Evolutionary conservation across 2,797 vertebrate species (phyloP).

Genomic region (Lacerta agilis): DNA sequence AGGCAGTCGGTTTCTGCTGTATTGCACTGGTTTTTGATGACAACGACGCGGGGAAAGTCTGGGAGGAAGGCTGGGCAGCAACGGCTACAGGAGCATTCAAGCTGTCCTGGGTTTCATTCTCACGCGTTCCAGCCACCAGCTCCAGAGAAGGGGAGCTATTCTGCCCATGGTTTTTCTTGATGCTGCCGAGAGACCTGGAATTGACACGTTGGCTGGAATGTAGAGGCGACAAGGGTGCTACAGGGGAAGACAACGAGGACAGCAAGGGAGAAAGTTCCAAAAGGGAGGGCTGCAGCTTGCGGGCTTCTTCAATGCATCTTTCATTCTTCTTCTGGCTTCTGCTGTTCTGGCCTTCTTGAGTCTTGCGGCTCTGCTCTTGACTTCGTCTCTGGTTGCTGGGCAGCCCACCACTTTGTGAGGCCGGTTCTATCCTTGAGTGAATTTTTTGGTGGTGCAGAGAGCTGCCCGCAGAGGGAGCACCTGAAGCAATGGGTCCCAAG

Average conservation of each 20-base stretch:
- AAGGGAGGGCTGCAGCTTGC: conserved; percentile 35
- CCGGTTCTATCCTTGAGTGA: conserved; percentile 66
- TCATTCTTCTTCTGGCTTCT: conserved; percentile 69
- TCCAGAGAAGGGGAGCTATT: conserved; percentile 70
- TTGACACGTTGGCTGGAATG: conserved; percentile 83
- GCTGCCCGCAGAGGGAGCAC: conserved; percentile 60
- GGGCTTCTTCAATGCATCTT: conserved; percentile 65
- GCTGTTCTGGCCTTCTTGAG: conserved; percentile 54
- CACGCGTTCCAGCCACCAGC: conserved; percentile 55
- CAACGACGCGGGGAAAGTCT: conserved; percentile 85
- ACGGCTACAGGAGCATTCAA: conserved; percentile 68
- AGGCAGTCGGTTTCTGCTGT: conserved; percentile 94
- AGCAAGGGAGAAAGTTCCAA: conserved; percentile 76
- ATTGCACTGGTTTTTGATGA: conserved; percentile 84
- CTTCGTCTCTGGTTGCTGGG: conserved; percentile 55
- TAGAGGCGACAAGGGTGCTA: conserved; percentile 81
- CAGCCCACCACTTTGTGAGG: conserved; percentile 61
- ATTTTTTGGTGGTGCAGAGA: conserved; percentile 74
- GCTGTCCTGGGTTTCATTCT: conserved; percentile 71
- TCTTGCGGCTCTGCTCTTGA: conserved; percentile 4
- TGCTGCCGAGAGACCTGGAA: conserved; percentile 72
- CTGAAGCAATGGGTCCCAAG: conserved; percentile 61
- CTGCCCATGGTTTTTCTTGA: conserved; percentile 63
- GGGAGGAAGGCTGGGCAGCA: conserved; percentile 78
- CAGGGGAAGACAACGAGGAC: conserved; percentile 78